Base-by-base conservation (phyloP, 2,797 vertebrate genomes). In the Sphenodon punctatus region DNA sequence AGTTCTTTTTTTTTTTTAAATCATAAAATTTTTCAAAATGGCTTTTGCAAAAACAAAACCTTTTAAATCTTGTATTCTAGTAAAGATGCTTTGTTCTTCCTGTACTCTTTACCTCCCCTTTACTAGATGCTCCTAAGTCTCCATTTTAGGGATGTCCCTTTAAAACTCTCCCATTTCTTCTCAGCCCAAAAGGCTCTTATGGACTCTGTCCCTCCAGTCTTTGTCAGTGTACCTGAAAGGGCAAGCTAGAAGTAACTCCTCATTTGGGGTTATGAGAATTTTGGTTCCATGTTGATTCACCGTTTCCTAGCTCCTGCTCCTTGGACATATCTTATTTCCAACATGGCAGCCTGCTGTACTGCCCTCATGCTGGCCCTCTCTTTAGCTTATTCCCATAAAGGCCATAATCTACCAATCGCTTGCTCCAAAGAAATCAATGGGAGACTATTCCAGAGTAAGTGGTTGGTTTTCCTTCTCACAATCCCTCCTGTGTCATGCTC, bases 271-370 rank as follows among this genome's bases (percentile, higher is more conserved):
- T 65, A 10, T 7, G 51, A 85, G 20, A 20, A 63, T 4, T 12
- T 23, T 19, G 16, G 3, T 5, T 7, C 30, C 27, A 39, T 16
- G 77, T 25, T 27, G 68, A 25, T 0, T 0, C 5, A 38, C 14
- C n/a, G n/a, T n/a, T n/a, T 67, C 63, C 59, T 15, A 64, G 3
- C 34, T 12, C 64, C 10, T 58, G 59, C 45, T 30, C 38, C 48
- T n/a, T 0, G 0, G 22, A 45, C 39, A 20, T 45, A 11, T 16
- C 46, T 39, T 11, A 30, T 48, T 32, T 46, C 9, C 19, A 32
- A 16, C 25, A 36, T 4, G 7, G 27, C 16, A 58, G 36, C 53
- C n/a, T 12, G 22, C 30, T 68, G 60, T 51, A 61, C 22, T 46
- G 3, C 39, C 3, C 0, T 6, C 34, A 16, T 5, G 2, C 8